Conservation (phyloP, 2,888 invertebrate species). For the Chrysodeixis includens region DNA sequence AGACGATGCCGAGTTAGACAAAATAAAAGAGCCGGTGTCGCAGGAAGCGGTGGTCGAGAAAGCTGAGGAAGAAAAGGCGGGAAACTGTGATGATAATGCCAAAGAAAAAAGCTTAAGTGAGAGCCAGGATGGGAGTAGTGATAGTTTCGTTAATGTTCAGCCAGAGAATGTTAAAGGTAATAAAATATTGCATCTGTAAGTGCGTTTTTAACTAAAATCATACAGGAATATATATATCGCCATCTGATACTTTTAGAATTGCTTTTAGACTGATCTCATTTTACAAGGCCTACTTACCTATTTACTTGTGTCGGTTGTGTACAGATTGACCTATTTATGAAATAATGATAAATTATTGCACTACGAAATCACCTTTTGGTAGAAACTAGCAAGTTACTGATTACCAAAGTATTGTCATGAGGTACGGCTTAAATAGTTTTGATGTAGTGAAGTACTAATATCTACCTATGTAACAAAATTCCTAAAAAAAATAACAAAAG, state of each 20-base stretch:
- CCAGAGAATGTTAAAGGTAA: slow-evolving; percentile 67
- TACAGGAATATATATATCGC: neutral
- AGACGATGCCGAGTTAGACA: slow-evolving; percentile 69
- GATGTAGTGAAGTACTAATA: neutral
- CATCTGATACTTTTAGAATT: neutral
- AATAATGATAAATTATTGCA: neutral
- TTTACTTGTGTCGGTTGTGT: neutral
- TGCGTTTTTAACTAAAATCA: neutral
- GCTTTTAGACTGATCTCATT: neutral
- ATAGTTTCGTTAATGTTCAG: slow-evolving; percentile 61
- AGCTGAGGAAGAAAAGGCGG: slow-evolving; percentile 67
- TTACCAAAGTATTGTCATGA: neutral
- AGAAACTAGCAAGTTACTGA: neutral
- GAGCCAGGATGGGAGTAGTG: slow-evolving; percentile 65
- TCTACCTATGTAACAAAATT: neutral
- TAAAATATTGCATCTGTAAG: neutral
- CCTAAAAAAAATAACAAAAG: neutral
- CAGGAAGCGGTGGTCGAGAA: slow-evolving; percentile 62
- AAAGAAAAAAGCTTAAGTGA: slow-evolving; percentile 81
- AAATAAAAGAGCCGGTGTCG: slow-evolving; percentile 63
- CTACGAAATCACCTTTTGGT: too few relatives aligned
- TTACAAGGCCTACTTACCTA: neutral
- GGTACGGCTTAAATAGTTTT: neutral
- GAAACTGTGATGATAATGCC: slow-evolving; percentile 86
- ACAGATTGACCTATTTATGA: slow-evolving; percentile 2